phyloP scores from a whole-genome alignment of 2,113 vertebrate species.

The Elanoides forficatus region DNA sequence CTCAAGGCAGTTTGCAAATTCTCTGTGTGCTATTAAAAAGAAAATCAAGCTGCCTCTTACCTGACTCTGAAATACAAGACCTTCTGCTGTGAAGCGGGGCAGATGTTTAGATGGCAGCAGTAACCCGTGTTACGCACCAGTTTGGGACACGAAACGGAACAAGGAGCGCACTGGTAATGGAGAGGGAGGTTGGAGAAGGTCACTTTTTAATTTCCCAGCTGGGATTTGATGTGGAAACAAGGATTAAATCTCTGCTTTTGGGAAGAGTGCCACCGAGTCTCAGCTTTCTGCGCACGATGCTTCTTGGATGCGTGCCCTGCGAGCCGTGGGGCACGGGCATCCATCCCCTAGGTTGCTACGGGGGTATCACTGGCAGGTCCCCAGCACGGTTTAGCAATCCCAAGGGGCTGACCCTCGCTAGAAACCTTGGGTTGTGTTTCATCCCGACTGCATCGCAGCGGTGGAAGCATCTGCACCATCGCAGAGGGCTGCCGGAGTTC shows the following conservation, averaged over 20 bases:
- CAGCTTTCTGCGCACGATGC: neutral
- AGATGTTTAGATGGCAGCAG: neutral
- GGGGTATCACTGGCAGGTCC: neutral
- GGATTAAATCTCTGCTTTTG: neutral
- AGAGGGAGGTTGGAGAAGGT: neutral
- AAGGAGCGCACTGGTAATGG: neutral
- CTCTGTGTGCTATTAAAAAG: neutral
- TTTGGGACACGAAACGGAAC: fast-evolving
- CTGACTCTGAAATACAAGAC: neutral
- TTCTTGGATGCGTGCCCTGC: fast-evolving
- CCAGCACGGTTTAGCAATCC: neutral
- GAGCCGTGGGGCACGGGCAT: neutral
- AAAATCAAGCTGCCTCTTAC: neutral
- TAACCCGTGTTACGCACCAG: fast-evolving
- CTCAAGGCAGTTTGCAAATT: neutral
- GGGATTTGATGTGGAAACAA: neutral
- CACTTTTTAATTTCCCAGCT: neutral
- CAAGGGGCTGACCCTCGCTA: fast-evolving
- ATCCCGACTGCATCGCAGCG: fast-evolving
- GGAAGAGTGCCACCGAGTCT: neutral
- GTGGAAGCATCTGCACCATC: neutral
- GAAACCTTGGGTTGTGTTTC: neutral
- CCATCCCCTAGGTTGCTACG: fast-evolving
- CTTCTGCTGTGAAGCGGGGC: neutral
- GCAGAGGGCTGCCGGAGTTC: neutral